Conservation (phyloP, 2,113 vertebrate species). For the Pterocles orientalis region DNA sequence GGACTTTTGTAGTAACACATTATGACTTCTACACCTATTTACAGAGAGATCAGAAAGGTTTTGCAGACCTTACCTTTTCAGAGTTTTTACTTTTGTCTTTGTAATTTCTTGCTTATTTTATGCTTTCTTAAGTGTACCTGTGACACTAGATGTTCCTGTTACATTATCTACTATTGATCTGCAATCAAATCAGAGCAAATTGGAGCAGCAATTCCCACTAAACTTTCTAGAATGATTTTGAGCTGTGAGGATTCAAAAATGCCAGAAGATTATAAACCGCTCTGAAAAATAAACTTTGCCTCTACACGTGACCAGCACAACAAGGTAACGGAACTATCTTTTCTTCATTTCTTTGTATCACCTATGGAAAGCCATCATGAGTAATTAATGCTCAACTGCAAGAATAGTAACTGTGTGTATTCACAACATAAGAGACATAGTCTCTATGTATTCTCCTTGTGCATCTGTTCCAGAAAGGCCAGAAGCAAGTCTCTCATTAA, state of each 20-base stretch:
- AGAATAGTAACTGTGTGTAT: neutral
- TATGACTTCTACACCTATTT: neutral
- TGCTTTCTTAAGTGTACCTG: neutral
- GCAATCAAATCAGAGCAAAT: neutral
- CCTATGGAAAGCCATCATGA: neutral
- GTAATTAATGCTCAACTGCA: neutral
- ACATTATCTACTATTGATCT: neutral
- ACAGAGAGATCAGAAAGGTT: neutral
- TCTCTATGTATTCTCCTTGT: neutral
- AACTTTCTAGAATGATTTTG: neutral
- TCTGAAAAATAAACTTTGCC: neutral
- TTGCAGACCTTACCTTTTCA: neutral
- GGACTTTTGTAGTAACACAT: neutral
- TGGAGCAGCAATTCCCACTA: neutral
- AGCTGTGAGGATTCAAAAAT: neutral
- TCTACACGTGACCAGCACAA: neutral
- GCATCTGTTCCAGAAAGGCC: neutral
- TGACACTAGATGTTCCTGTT: neutral
- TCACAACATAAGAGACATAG: neutral
- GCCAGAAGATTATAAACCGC: neutral
- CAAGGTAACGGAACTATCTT: neutral
- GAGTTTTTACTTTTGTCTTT: neutral
- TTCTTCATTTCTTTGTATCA: neutral
- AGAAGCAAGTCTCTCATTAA: constrained; percentile 24
- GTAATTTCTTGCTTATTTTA: neutral